These are phyloP conservation scores for Erythrolamprus reginae DNA, from an alignment of 2,113 vertebrate genomes.

Conservation along the genomic window DNA sequence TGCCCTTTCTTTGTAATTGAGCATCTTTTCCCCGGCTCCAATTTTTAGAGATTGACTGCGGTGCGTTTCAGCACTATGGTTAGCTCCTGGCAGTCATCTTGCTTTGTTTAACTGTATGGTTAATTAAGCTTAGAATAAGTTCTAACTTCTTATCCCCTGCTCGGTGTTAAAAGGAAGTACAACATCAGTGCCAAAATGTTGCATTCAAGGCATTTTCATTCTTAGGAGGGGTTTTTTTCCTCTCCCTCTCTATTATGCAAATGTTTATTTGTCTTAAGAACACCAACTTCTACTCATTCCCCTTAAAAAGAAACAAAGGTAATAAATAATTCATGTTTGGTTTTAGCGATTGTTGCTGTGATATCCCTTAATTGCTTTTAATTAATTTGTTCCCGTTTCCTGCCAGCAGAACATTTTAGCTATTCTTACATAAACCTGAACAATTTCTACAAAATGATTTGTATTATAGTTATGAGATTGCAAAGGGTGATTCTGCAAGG, in stretches of 20 bases:
- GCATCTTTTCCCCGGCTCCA: not conserved
- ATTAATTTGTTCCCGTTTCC: not conserved
- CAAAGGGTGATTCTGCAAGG: not conserved
- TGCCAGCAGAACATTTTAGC: not conserved
- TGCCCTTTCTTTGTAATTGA: not conserved
- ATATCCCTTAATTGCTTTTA: constrained; percentile 1
- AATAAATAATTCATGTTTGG: not conserved
- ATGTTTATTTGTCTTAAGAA: not conserved
- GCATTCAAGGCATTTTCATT: not conserved
- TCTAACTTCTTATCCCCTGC: not conserved
- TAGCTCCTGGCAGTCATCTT: constrained; percentile 18
- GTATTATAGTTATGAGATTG: not conserved
- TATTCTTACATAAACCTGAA: not conserved
- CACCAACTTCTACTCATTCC: not conserved
- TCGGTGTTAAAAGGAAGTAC: not conserved
- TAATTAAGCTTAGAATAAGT: not conserved
- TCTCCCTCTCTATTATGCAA: not conserved
- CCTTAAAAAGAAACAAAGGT: not conserved
- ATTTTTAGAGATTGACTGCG: not conserved
- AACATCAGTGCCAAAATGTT: not conserved
- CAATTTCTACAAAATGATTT: not conserved
- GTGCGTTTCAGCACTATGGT: constrained; percentile 47
- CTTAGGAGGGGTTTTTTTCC: not conserved
- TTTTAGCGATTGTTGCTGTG: not conserved
- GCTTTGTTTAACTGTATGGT: not conserved